Evolutionary conservation across 1,140 invertebrate genomes (phyloP), one percentile per base, ranked within the genome.

Genomic region (Ceratina japonica): DNA sequence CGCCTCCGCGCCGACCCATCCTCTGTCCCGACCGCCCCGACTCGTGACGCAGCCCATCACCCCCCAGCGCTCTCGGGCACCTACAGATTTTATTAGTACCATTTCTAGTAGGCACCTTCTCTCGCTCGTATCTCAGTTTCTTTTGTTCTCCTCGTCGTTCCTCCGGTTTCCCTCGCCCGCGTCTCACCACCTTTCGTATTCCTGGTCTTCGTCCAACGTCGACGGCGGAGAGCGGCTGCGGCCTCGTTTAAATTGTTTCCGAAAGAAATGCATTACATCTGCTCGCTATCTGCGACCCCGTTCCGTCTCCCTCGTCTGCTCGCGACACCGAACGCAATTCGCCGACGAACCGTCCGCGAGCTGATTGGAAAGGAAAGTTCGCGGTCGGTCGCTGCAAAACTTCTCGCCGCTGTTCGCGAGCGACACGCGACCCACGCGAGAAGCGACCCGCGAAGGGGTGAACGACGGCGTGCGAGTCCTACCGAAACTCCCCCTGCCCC

Each of bases 31-130:
- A 70, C 77, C 77, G 31, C 77, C 37, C 63, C 63, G 37, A 72
- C 72, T 56, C 79, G 51, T 76, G 56, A 62, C 70, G 61, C 59
- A 44, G 10, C 73, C 51, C 20, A 37, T 27, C 58, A 54, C 73
- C 18, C 13, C 22, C 12, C 49, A 24, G 20, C 27, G 27, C 71
- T 74, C 73, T 64, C 80, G 37, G 82, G 86, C 88, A 84, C 85
- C 86, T 89, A 83, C 87, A 85, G 87, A 89, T 90, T 90, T 90
- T 90, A 91, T 90, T 90, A 90, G 89, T 89, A 88, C 88, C 85
- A 87, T 91, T 88, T 90, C 85, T 87, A 88, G 70, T 83, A 86
- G 87, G 85, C 87, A 88, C 86, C 86, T 87, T 79, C 85, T 77
- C 86, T 86, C 84, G 68, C 77, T 81, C 85, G 77, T 75, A 83